Base-by-base conservation (phyloP, 1,140 invertebrate species). In the Caenorhabditis latens region DNA sequence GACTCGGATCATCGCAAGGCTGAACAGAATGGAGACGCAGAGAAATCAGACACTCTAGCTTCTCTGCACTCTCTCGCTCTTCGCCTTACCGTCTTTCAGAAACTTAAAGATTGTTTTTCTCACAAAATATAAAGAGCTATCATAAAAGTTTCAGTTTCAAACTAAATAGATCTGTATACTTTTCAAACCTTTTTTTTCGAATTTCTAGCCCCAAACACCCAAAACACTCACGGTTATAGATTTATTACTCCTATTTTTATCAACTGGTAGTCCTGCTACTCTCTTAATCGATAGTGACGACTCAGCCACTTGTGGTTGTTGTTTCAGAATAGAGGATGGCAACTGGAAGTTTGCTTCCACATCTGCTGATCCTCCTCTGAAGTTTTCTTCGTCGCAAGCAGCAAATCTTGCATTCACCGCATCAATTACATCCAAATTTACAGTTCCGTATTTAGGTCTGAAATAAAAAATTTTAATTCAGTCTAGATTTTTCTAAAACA, bases 401-500 rank as follows among this genome's bases (percentile, higher is more conserved):
- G 91, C 91, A 43, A 92, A 83, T 82, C 91, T 65, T 43, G 92
- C 91, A 84, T 92, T 92, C 9, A 92, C 91, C 11, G 90, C 90
- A 75, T 92, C 90, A 61, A 92, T 92, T 4, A 92, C 92, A 88
- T 92, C 91, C 50, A 91, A 87, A 65, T 89, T 91, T 16, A 92
- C 90, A 3, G 92, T 89, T 50, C 92, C 91, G 63, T 90, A 90
- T 88, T 92, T 92, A 21, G 91, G 91, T 53, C 89, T 90, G 50
- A 89, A 89, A 84, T 13, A 19, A n/a, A 85, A 2, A 13, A 0
- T 21, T 24, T 75, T 9, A 9, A 11, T 71, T 48, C 42, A 16
- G 83, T 32, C 21, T 65, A 43, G 9, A n/a, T 32, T 13, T 8
- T 48, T 21, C 16, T 55, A 3, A 32, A n/a, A 21, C 2, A 50